Evolutionary conservation across 2,888 invertebrate genomes (phyloP).

Genomic region (Atethmia centrago): DNA sequence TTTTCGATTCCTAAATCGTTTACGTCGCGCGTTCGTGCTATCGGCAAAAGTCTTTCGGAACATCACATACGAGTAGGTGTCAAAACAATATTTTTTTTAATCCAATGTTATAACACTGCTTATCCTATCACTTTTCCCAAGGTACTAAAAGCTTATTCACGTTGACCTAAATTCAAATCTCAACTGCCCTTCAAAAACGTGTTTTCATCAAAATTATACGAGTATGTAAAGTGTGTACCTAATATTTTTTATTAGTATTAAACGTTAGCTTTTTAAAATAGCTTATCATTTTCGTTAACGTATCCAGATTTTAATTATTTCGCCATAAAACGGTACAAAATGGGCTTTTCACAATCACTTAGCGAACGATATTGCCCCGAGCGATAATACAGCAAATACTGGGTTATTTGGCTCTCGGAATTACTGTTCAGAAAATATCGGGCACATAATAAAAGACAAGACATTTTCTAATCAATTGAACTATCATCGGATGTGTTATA

Average conservation of each 20-base stretch:
- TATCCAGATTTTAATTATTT: conserved; percentile 44
- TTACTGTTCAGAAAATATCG: conserved; percentile 76
- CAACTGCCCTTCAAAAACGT: not conserved
- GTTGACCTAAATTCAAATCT: not conserved
- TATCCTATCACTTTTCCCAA: not conserved
- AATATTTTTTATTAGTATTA: conserved; percentile 9
- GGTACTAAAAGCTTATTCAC: not conserved
- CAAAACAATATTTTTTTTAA: not conserved
- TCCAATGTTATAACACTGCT: not conserved
- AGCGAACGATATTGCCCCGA: conserved; percentile 58
- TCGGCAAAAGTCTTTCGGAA: not conserved
- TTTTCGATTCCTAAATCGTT: not conserved
- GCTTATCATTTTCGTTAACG: conserved; percentile 12
- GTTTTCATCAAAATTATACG: conserved; percentile 5
- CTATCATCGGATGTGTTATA: conserved; percentile 51
- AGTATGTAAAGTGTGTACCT: not conserved
- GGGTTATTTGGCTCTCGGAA: conserved; percentile 76
- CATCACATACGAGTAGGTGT: too few species aligned
- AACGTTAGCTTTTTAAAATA: conserved; percentile 4
- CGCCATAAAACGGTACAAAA: conserved; percentile 43
- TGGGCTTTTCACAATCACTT: conserved; percentile 59
- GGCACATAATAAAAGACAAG: conserved; percentile 76
- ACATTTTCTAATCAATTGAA: conserved; percentile 45
- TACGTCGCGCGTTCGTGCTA: not conserved
- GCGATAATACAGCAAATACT: conserved; percentile 67